Evolutionary conservation across 1,140 invertebrate species (phyloP).

Genomic region (Hesperophylax magnus): DNA sequence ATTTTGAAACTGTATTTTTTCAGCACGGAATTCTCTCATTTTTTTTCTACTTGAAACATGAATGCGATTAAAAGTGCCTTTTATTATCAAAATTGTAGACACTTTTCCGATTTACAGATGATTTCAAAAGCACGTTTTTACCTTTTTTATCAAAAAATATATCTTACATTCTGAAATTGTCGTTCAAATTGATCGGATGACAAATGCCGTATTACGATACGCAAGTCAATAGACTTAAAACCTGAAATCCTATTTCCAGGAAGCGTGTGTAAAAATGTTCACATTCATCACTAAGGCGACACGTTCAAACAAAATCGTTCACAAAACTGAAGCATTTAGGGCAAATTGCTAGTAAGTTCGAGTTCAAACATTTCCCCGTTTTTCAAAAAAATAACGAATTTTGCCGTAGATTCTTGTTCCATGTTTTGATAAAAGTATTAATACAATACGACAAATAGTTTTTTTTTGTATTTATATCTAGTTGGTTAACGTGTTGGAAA

Average conservation of each 20-base stretch:
- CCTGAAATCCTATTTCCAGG: conserved; percentile 34
- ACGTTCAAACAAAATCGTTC: conserved; percentile 38
- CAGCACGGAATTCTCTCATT: too few species aligned
- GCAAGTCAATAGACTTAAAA: conserved; percentile 51
- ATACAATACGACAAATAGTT: too few species aligned
- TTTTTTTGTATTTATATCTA: too few species aligned
- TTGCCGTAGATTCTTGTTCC: too few species aligned
- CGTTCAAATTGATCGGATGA: conserved; percentile 47
- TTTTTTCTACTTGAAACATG: too few species aligned
- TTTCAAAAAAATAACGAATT: too few species aligned
- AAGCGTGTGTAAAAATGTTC: conserved; percentile 27
- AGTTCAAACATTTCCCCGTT: neutral
- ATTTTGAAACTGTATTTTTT: too few species aligned
- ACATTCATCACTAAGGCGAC: conserved; percentile 12
- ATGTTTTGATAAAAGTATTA: too few species aligned
- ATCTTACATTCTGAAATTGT: conserved; percentile 23
- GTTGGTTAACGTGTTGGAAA: too few species aligned
- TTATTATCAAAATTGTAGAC: too few species aligned
- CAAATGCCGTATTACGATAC: conserved; percentile 41
- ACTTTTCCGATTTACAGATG: too few species aligned
- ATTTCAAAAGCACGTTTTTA: neutral
- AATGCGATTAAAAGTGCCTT: too few species aligned
- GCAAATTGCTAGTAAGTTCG: conserved; percentile 1
- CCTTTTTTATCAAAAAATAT: neutral
- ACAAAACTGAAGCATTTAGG: conserved; percentile 19